Evolutionary conservation across 2,797 vertebrate genomes (phyloP).

Genomic region (Galaxias olidus): DNA sequence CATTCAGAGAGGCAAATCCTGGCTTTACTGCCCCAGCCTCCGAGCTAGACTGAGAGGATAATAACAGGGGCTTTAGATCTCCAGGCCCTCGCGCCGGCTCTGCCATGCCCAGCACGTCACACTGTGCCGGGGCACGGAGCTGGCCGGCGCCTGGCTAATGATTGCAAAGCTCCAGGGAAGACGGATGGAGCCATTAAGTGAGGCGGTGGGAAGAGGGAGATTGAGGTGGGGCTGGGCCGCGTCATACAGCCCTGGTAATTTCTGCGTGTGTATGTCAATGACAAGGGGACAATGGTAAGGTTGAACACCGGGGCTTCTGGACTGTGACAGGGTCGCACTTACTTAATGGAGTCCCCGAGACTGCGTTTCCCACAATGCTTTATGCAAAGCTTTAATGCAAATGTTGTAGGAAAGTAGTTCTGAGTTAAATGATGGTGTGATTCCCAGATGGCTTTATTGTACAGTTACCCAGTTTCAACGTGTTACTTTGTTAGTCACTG

Average conservation of each 20-base stretch:
- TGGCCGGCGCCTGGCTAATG: conserved; percentile 30
- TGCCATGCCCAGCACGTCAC: conserved; percentile 47
- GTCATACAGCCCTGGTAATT: conserved; percentile 49
- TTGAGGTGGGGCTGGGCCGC: conserved; percentile 28
- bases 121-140: conserved; percentile 29
- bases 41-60: conserved; percentile 52
- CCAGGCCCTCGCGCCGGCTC: conserved; percentile 41
- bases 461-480: not conserved
- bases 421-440: too few species aligned
- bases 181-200: conserved; percentile 64
- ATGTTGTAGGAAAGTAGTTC: conserved; percentile 42
- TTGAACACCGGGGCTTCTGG: conserved; percentile 48
- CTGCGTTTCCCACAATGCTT: conserved; percentile 31
- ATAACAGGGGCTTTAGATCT: conserved; percentile 54
- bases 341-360: conserved; percentile 44
- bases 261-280: conserved; percentile 64
- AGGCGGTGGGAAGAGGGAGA: conserved; percentile 26
- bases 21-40: conserved; percentile 49
- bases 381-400: conserved; percentile 54
- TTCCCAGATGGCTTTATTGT: conserved; percentile 5
- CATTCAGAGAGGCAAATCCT: conserved; percentile 58
- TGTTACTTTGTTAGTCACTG: too few species aligned
- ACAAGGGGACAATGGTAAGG: conserved; percentile 57
- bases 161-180: conserved; percentile 35
- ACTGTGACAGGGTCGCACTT: conserved; percentile 56